Base-by-base conservation (phyloP, 37 sponge, comb jelly and placozoan species). In the Ephydatia muelleri region DNA sequence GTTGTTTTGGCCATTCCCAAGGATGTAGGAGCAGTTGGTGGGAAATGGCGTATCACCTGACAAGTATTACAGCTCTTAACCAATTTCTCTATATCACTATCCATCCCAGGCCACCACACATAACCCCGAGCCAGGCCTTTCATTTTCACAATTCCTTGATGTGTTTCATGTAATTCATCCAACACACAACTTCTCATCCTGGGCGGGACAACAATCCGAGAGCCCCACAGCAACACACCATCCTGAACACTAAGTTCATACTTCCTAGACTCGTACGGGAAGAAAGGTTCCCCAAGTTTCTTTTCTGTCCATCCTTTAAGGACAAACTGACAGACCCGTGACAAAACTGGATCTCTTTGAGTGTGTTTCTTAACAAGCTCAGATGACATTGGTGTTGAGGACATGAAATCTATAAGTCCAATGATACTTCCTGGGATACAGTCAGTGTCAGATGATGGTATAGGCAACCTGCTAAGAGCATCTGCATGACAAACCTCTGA, bases 91-190 rank as follows among this genome's bases (percentile, higher is more conserved):
- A 88, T 75, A 2, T 75, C 70, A 25, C 38, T 37, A 39, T 88
- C 83, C 88, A 88, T 70, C 25, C 64, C 64, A 25, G 83, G 88
- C 88, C 88, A 88, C 83, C 88, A 82, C 8, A 82, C 12, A 39
- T 77, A 88, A 16, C 64, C 19, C 0, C 77, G 25, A 30, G 78
- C 82, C 21, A 86, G 81, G 5, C 65, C 16, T 74, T 82, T 82
- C 77, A 88, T 88, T 26, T 76, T 37, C 27, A 22, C 14, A 5
- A 67, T 67, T 28, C 82, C 82, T n/a, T 49, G 76, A 33, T 75
- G 38, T 75, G 88, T 82, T 49, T 81, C 83, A 39, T 88, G 82
- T 5, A 81, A 70, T 47, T 70, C 34, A 38, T 69, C 49, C 3
- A 77, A 32, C 6, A 77, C 49, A 4, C 4, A 21, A 27, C 69